Evolutionary conservation across 2,113 vertebrate genomes (phyloP).

Genomic region (Grammomys dolichurus): DNA sequence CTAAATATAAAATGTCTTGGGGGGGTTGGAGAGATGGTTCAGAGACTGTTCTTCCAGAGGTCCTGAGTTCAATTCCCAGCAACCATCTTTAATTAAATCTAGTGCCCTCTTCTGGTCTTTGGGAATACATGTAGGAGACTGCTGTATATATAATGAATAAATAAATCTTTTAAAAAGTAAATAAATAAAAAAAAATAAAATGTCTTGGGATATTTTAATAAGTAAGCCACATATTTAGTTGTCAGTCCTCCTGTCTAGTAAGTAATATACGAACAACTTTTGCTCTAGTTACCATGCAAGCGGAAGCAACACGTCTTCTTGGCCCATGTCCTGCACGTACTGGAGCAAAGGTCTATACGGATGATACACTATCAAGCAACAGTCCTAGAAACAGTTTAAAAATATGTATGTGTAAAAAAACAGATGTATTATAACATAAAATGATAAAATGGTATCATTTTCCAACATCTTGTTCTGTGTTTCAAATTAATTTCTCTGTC

Average conservation of each 20-base stretch:
- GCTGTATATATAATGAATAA: too few relatives aligned
- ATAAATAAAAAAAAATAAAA: slow-evolving; percentile 27
- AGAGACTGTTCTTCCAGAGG: too few relatives aligned
- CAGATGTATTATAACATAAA: slow-evolving; percentile 81
- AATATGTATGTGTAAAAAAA: slow-evolving; percentile 79
- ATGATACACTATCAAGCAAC: slow-evolving; percentile 99
- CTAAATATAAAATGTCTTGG: slow-evolving; percentile 55
- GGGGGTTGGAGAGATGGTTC: neutral
- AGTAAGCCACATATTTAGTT: slow-evolving; percentile 50
- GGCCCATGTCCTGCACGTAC: slow-evolving; percentile 99
- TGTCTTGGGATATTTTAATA: slow-evolving; percentile 60
- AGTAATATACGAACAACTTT: slow-evolving; percentile 74
- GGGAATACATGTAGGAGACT: too few relatives aligned
- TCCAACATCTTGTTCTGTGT: slow-evolving; percentile 73
- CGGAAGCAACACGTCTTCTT: slow-evolving; percentile 99
- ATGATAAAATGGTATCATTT: slow-evolving; percentile 54
- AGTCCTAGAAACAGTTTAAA: slow-evolving; percentile 92
- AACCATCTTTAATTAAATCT: too few relatives aligned
- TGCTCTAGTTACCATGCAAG: slow-evolving; percentile 94
- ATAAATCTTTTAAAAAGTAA: too few relatives aligned
- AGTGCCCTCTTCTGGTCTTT: too few relatives aligned
- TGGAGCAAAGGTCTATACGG: slow-evolving; percentile 98
- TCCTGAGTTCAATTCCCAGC: too few relatives aligned
- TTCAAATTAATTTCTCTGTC: slow-evolving; percentile 76
- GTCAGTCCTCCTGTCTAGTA: slow-evolving; percentile 63